Base-by-base conservation (phyloP, 2,113 vertebrate species). In the Scopus umbretta region DNA sequence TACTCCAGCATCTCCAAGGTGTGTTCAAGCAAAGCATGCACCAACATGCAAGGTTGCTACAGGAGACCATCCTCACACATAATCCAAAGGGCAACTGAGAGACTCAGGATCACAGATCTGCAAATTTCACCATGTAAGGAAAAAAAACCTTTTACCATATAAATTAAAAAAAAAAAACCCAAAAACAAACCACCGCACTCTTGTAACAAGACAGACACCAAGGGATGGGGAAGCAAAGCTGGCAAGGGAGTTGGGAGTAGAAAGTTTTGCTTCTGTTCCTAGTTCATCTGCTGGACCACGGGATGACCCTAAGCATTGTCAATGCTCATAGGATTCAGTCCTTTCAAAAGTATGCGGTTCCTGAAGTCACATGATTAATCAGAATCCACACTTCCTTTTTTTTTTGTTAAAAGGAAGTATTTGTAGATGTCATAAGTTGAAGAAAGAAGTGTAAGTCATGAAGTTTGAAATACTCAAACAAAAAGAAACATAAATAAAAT, bases 311-410 rank as follows among this genome's bases (percentile, higher is more conserved):
- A 23, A 79, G 75, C 21, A 11, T 5, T 74, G 50, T 29, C 79
- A 80, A 6, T 49, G 86, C 86, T 94, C 68, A 62, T 10, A 55
- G 42, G 20, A 66, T 61, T 63, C 9, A 6, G 12, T 66, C 34
- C 22, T 63, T 81, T 84, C 52, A 0, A 15, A 34, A 88, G 80
- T 19, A 81, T 4, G 11, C 10, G 0, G 34, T 27, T 95, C 63
- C 52, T 59, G 52, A 26, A 91, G 68, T 92, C 96, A 95, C 73
- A 90, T 71, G 90, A 81, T 83, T 90, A 80, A 93, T 56, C 47
- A 67, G 86, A 96, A 96, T 59, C 49, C 56, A 87, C 26, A 32
- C 82, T 96, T 97, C 94, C 80, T 14, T 13, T 61, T 74, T 75
- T 52, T 21, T 45, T 30, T 6, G 6, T 63, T 40, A 89, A 75